Conservation (phyloP, 2,113 vertebrate genomes). For the Gymnogyps californianus region DNA sequence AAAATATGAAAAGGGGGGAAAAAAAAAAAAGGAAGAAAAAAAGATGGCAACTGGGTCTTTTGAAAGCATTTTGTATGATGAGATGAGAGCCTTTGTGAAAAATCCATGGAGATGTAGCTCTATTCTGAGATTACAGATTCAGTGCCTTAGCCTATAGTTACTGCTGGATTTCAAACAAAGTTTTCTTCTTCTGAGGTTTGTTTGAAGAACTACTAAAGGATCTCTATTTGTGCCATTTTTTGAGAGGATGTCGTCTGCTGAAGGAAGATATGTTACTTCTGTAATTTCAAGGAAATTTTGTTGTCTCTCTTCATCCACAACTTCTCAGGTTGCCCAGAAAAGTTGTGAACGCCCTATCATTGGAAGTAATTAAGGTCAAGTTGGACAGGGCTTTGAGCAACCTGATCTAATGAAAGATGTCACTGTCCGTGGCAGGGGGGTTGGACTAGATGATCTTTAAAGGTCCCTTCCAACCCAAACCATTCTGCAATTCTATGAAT, state of each 20-base stretch:
- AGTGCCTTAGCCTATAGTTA: background rate
- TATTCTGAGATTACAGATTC: background rate
- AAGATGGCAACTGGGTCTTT: background rate
- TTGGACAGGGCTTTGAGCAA: background rate
- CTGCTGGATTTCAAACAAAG: background rate
- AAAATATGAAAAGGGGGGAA: background rate
- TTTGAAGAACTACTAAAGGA: background rate
- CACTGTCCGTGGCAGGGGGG: background rate
- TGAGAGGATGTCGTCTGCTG: background rate
- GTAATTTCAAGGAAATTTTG: background rate
- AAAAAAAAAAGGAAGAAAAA: background rate
- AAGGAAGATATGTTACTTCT: background rate
- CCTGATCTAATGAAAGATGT: background rate
- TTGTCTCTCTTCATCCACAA: background rate
- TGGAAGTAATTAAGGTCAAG: too few relatives aligned
- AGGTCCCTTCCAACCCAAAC: background rate
- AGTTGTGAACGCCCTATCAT: background rate
- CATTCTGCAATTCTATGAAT: background rate
- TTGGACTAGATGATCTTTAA: background rate
- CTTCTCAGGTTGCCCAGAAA: background rate
- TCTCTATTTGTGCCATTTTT: background rate
- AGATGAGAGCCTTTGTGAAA: background rate
- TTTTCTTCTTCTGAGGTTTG: background rate
- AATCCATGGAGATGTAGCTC: background rate
- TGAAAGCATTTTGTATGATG: background rate